phyloP scores from a whole-genome alignment of 2,888 invertebrate genomes.

The Creontiades dilutus region DNA sequence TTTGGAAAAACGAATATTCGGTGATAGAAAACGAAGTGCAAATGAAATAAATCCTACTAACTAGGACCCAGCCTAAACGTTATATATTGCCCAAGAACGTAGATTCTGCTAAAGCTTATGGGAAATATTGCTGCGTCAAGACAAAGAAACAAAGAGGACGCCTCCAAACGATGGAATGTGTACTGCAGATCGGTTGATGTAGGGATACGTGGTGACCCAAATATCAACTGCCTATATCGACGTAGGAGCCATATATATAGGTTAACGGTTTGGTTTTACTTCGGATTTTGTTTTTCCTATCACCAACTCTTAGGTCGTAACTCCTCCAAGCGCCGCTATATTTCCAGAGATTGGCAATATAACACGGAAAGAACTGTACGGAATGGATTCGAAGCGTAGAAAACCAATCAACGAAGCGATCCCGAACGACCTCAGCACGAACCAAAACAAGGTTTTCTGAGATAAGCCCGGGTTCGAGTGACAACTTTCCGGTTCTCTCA shows the following conservation, averaged over 20 bases:
- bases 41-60: too few species aligned
- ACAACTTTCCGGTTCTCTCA: not conserved
- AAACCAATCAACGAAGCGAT: not conserved
- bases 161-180: too few species aligned
- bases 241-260: not conserved
- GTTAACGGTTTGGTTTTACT: not conserved
- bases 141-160: too few species aligned
- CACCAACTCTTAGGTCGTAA: not conserved
- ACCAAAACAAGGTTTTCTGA: constrained; percentile 1
- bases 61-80: too few species aligned
- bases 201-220: too few species aligned
- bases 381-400: not conserved
- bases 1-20: too few species aligned
- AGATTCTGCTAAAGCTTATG: too few species aligned
- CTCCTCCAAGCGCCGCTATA: not conserved
- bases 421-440: not conserved
- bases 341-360: not conserved
- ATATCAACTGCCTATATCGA: too few species aligned
- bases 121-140: too few species aligned
- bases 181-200: too few species aligned
- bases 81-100: too few species aligned
- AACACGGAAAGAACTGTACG: not conserved
- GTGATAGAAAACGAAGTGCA: too few species aligned
- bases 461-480: not conserved
- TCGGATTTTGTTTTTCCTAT: not conserved